Percentiles rank a stretch among this genome's conserved stretches.
Evolutionary conservation across 2,888 invertebrate genomes (phyloP).

Genomic region (Endotricha flammealis): DNA sequence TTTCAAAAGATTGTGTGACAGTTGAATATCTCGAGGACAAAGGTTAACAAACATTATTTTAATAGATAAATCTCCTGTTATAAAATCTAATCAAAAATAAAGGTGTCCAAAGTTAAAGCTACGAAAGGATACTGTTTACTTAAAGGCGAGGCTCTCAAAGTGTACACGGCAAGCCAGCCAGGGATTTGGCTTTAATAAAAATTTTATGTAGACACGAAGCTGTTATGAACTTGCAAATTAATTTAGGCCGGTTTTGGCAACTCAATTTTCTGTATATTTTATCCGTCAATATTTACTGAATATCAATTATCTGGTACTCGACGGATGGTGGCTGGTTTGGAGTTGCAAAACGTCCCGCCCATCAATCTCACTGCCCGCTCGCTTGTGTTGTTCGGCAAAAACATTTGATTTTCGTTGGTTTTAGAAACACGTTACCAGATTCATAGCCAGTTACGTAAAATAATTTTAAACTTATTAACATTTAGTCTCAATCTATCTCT

Average conservation of each 20-base stretch:
- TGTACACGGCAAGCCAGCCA: constrained; percentile 28
- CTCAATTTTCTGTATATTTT: constrained; percentile 74
- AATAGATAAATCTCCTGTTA: too few species aligned
- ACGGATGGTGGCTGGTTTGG: constrained; percentile 26
- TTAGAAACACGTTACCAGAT: too few species aligned
- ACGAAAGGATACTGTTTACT: constrained; percentile 26
- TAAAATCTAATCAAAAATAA: not conserved
- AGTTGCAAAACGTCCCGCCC: constrained; percentile 30
- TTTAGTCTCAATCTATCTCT: too few species aligned
- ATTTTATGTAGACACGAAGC: constrained; percentile 55
- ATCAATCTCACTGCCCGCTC: constrained; percentile 51
- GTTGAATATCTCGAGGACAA: too few species aligned
- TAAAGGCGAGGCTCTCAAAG: constrained; percentile 26
- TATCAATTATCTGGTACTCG: constrained; percentile 64
- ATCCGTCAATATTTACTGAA: constrained; percentile 74
- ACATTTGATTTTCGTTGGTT: constrained; percentile 6
- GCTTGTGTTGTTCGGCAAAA: constrained; percentile 25
- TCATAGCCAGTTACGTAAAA: too few species aligned
- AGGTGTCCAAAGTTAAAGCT: not conserved
- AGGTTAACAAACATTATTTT: too few species aligned
- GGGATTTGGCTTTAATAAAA: constrained; percentile 65
- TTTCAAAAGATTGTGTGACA: too few species aligned
- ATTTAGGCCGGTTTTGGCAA: constrained; percentile 70
- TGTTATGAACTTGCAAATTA: constrained; percentile 75
- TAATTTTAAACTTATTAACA: too few species aligned